Conservation (phyloP, 2,113 vertebrate genomes). For the Cottus gobio region DNA sequence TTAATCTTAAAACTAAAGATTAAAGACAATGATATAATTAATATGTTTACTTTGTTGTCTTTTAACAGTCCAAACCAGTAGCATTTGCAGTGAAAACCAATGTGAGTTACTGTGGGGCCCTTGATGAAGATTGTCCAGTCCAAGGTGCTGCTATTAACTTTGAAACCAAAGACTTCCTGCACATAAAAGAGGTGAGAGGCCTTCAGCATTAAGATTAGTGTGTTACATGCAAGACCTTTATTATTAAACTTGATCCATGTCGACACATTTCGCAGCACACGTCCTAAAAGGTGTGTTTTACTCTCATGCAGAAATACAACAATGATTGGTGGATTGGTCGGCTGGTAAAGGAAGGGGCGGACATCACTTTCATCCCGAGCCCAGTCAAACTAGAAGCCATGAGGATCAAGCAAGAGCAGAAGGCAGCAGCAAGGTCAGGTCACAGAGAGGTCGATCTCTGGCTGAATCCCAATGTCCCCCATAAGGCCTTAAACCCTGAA, state of each 20-base stretch:
- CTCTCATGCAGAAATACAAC: slow-evolving; percentile 89
- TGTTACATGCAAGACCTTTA: not conserved
- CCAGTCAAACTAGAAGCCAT: slow-evolving; percentile 95
- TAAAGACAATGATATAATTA: not conserved
- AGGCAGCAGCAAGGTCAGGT: slow-evolving; percentile 81
- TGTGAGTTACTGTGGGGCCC: slow-evolving; percentile 92
- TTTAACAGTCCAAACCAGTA: slow-evolving; percentile 90
- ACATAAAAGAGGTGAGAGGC: slow-evolving; percentile 94
- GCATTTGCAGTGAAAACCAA: slow-evolving; percentile 97
- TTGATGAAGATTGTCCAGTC: slow-evolving; percentile 91
- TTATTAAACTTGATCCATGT: not conserved
- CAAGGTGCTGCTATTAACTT: slow-evolving; percentile 96
- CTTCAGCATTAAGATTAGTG: not conserved
- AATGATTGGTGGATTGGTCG: slow-evolving; percentile 99
- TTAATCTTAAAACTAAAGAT: not conserved
- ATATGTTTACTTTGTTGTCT: not conserved
- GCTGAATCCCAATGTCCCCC: not conserved
- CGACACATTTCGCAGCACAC: not conserved
- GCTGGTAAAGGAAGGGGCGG: slow-evolving; percentile 95
- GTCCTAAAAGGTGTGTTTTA: not conserved
- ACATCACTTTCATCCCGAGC: slow-evolving; percentile 96
- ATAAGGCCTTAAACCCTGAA: not conserved
- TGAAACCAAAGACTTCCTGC: slow-evolving; percentile 97
- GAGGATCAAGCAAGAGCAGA: slow-evolving; percentile 92
- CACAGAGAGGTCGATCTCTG: not conserved